Evolutionary conservation across 2,888 invertebrate genomes (phyloP).

Genomic region (Trichacis sp.): DNA sequence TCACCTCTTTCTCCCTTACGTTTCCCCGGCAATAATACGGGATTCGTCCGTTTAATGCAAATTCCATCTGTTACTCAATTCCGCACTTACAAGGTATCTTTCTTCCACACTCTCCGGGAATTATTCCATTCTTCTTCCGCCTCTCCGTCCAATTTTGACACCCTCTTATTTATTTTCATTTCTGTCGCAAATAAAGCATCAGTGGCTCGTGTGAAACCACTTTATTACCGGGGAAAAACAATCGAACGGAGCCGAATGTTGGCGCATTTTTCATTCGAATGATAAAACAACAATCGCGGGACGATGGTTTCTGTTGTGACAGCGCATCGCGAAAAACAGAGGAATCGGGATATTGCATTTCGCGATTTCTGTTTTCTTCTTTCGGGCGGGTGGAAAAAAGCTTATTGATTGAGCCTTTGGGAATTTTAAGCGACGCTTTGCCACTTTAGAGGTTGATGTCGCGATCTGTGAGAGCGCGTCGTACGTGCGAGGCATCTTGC

Average conservation of each 20-base stretch:
- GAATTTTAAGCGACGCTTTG: slow-evolving; percentile 32
- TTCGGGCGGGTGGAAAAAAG: slow-evolving; percentile 49
- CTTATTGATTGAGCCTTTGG: slow-evolving; percentile 47
- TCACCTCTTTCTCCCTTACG: slow-evolving; percentile 12
- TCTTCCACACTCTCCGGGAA: not conserved
- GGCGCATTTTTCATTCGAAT: slow-evolving; percentile 18
- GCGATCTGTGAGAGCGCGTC: slow-evolving; percentile 42
- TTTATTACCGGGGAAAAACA: not conserved
- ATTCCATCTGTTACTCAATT: slow-evolving; percentile 33
- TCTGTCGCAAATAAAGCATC: no score
- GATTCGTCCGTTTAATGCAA: slow-evolving; percentile 30
- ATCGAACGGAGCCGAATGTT: not conserved
- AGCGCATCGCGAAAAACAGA: slow-evolving; percentile 18
- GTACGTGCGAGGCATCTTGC: slow-evolving; percentile 39
- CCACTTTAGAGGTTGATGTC: slow-evolving; percentile 56
- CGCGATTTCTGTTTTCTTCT: slow-evolving; percentile 31
- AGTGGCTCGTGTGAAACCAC: no score
- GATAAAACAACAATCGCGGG: slow-evolving; percentile 42
- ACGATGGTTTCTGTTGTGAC: slow-evolving; percentile 41
- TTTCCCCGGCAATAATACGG: slow-evolving; percentile 21
- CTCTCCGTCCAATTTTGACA: no score
- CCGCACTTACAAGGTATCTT: slow-evolving; percentile 15
- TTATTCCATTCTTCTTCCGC: no score
- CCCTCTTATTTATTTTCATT: no score
- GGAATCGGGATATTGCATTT: slow-evolving; percentile 34